Evolutionary conservation across 2,888 invertebrate species (phyloP), one percentile per base, ranked within the genome.

Genomic region (Selenia dentaria): DNA sequence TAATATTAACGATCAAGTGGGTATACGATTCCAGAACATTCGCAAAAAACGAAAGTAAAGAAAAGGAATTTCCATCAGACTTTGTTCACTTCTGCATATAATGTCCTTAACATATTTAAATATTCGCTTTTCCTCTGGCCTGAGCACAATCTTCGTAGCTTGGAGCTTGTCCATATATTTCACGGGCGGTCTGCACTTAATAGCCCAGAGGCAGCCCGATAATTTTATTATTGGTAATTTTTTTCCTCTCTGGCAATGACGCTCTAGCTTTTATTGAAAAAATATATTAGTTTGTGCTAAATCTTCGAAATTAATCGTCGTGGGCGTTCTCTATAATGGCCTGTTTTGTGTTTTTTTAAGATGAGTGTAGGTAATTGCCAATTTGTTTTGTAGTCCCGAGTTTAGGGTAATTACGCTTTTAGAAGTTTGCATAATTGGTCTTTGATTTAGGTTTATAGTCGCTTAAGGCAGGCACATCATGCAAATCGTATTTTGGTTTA

Each of bases 221-320:
- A 89, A 88, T 89, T 88, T 88, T 86, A 88, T 89, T 88, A 89
- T 86, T 79, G 82, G 82, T 65, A 64, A 67, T 79, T 86, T 86
- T 84, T 82, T 45, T 38, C 34, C 51, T 82, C 55, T n/a, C 37
- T 44, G 44, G 28, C 27, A 14, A 74, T 79, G 86, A 84, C 83
- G 79, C 70, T 67, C 65, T 54, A 54, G 65, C 59, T 70, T 72
- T 78, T 74, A 80, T 80, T 77, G 75, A 80, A 83, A 83, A 83
- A 83, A 78, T 78, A 79, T 79, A 72, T 60, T 69, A 71, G 68
- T 72, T 71, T 37, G 33, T 28, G 16, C 67, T 62, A 73, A 71
- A 69, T 31, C 9, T 0, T 5, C 2, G 3, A 32, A 33, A 33
- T 33, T 22, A 65, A 66, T 66, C 76, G 62, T 68, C 66, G 67